A percentile compares a stretch with the other conserved stretches of the same genome.
Conservation (phyloP, 2,888 invertebrate species). For the Orthosia cruda region DNA sequence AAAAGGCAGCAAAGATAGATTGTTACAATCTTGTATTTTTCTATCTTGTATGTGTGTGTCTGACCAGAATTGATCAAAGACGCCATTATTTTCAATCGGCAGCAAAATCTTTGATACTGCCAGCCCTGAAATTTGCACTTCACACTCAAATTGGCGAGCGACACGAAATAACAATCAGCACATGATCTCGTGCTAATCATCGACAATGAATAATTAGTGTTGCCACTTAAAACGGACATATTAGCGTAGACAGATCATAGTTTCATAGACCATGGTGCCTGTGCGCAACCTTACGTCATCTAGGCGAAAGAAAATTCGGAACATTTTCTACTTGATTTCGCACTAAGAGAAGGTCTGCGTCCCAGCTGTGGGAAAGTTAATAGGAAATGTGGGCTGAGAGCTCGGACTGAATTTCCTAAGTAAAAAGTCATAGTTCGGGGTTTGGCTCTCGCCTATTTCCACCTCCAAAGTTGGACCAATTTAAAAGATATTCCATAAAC, state of each 20-base stretch:
- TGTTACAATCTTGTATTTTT: background rate
- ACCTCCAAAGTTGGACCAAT: too few species aligned
- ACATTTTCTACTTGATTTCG: too few species aligned
- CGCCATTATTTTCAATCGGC: background rate
- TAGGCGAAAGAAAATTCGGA: too few species aligned
- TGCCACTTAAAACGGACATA: conserved; percentile 32
- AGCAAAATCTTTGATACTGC: background rate
- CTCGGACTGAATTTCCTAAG: too few species aligned
- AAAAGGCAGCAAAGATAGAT: too few species aligned
- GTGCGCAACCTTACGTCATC: conserved; percentile 25
- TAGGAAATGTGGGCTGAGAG: too few species aligned
- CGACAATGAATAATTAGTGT: conserved; percentile 63
- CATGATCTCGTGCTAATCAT: conserved; percentile 63
- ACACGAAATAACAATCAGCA: conserved; percentile 67
- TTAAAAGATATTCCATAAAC: too few species aligned
- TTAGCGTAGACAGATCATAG: conserved; percentile 42
- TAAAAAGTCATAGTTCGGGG: too few species aligned
- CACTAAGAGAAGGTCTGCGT: too few species aligned
- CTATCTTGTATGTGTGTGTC: too few species aligned
- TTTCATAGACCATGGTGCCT: conserved; percentile 36
- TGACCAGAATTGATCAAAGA: background rate
- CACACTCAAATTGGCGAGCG: conserved; percentile 54
- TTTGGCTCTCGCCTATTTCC: too few species aligned
- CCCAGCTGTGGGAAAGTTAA: too few species aligned
- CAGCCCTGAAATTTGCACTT: conserved; percentile 46